Evolutionary conservation across 2,113 vertebrate genomes (phyloP).

Genomic region (Hippocampus zosterae): DNA sequence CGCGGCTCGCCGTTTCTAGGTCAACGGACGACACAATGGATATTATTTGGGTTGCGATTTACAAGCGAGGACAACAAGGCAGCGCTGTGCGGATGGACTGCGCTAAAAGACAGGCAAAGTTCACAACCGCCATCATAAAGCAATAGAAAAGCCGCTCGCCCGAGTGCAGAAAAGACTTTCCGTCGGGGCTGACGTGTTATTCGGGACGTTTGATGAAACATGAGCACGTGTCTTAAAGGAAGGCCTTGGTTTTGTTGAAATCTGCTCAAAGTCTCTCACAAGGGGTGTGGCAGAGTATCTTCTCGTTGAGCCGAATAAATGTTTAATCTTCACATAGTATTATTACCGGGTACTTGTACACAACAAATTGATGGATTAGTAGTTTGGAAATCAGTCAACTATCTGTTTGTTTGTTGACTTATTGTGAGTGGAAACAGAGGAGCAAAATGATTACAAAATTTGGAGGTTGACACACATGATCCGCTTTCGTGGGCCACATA

Average conservation of each 20-base stretch:
- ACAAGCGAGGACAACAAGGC: constrained; percentile 6
- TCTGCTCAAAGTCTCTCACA: not conserved
- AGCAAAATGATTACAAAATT: no score
- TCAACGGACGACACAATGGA: constrained; percentile 20
- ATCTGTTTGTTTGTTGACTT: no score
- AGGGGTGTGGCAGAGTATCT: not conserved
- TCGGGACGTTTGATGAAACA: not conserved
- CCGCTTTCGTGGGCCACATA: no score
- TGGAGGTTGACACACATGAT: no score
- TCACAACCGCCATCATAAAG: not conserved
- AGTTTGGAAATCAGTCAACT: no score
- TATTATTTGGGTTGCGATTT: constrained; percentile 8
- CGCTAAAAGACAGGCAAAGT: not conserved
- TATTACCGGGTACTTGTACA: no score
- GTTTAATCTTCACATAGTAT: no score
- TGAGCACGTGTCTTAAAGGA: not conserved
- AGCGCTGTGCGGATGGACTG: not conserved
- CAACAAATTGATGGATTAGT: no score
- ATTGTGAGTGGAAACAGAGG: no score
- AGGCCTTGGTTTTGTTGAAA: not conserved
- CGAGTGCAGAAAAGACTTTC: not conserved
- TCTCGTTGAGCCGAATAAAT: not conserved
- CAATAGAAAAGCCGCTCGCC: constrained; percentile 4
- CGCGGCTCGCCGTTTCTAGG: constrained; percentile 17
- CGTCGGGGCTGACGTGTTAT: not conserved